Evolutionary conservation across 2,113 vertebrate species (phyloP), one percentile per base, ranked within the genome.

Genomic region (Felis chaus): DNA sequence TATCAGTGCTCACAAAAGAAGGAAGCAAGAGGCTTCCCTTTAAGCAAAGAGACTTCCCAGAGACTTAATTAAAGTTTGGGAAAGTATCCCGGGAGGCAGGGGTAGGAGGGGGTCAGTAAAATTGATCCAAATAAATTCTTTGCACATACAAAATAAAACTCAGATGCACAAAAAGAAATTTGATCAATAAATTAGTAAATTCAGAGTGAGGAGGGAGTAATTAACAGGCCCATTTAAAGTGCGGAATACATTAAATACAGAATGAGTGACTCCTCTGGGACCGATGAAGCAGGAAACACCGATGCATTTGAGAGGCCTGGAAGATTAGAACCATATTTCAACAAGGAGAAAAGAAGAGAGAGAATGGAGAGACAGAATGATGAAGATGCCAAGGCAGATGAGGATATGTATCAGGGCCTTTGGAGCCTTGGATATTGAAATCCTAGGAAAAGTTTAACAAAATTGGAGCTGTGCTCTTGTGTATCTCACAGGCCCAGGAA

Each of bases 111-210:
- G 68, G 84, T 97, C 97, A 98, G 97, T 98, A 98, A 94, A 98
- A 98, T 97, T 93, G 97, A 98, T 98, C 92, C 95, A 97, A 97
- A 98, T 97, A 98, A 98, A 98, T 98, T 98, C 94, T 97, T 97
- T 96, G 97, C 97, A 97, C 96, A 97, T 96, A 96, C 96, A 98
- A 97, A 98, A 98, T 98, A 97, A 98, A 98, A 98, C 91, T 97
- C 95, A 95, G 97, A 97, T 89, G 81, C 97, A 98, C 97, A 97
- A 96, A 98, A 97, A 97, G 96, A 97, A 98, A 98, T 97, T 97
- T 98, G 97, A 97, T 98, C 98, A 97, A 98, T 98, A 98, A 98
- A 98, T 98, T 97, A 98, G 98, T 97, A 98, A 98, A 98, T 98
- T 98, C 97, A 94, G 92, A 94, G 96, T 97, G 97, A 98, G 81